Evolutionary conservation across 2,113 vertebrate genomes (phyloP).

Genomic region (Pachypanchax playfairii): DNA sequence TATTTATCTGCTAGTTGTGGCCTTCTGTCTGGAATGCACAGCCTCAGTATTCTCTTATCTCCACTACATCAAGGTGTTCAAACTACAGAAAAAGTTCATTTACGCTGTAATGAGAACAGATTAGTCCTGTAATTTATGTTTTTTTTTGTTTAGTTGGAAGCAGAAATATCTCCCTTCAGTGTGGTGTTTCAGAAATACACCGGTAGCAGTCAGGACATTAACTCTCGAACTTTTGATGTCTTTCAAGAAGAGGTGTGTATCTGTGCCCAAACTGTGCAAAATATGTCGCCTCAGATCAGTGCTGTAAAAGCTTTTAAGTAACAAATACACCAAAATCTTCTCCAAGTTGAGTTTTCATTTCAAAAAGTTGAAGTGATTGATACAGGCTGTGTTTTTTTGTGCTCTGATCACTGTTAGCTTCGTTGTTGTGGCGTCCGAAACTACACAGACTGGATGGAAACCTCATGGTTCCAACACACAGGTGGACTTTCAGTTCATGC

Average conservation of each 20-base stretch:
- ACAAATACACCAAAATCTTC: neutral
- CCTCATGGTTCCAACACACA: slow-evolving; percentile 63
- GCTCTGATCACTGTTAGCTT: slow-evolving; percentile 36
- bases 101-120: neutral
- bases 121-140: neutral
- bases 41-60: slow-evolving; percentile 58
- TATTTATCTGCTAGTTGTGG: slow-evolving; percentile 66
- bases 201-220: slow-evolving; percentile 47
- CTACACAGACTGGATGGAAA: slow-evolving; percentile 70
- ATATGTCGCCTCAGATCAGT: no score
- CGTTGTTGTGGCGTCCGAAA: slow-evolving; percentile 68
- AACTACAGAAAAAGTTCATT: neutral
- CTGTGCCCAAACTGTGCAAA: no score
- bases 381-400: neutral
- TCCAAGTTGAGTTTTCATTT: neutral
- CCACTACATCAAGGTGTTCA: slow-evolving; percentile 48
- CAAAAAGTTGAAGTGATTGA: no score
- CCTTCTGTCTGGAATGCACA: slow-evolving; percentile 59
- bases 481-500: slow-evolving; percentile 49
- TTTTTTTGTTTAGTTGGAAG: slow-evolving; percentile 52
- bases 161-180: slow-evolving; percentile 51
- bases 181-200: slow-evolving; percentile 68
- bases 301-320: neutral
- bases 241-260: slow-evolving; percentile 56
- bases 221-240: slow-evolving; percentile 49